A percentile compares a stretch with the other conserved stretches of the same genome.
phyloP scores from a whole-genome alignment of 2,797 vertebrate genomes.

The Paratrypauchen microcephalus region DNA sequence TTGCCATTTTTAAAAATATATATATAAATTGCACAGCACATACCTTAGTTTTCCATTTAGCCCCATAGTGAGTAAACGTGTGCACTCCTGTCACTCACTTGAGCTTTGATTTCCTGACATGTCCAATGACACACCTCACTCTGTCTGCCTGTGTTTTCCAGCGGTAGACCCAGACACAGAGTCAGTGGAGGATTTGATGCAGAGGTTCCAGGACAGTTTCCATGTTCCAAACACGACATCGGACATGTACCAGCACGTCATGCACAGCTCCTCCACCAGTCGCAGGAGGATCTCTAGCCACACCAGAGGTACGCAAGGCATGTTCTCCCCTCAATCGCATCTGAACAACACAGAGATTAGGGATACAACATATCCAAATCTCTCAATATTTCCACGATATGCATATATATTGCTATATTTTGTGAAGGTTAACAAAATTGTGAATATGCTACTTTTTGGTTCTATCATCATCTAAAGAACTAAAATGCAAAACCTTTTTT shows the following conservation, averaged over 20 bases:
- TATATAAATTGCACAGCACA: slow-evolving; percentile 28
- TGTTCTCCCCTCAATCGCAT: neutral
- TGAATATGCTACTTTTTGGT: too few species aligned
- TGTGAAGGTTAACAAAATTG: too few species aligned
- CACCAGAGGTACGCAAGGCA: slow-evolving; percentile 80
- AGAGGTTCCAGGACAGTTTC: slow-evolving; percentile 97
- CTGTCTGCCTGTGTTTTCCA: slow-evolving; percentile 61
- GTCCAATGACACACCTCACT: slow-evolving; percentile 38
- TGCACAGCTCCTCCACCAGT: slow-evolving; percentile 83
- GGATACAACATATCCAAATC: too few species aligned
- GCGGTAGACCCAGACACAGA: slow-evolving; percentile 86
- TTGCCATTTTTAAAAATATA: slow-evolving; percentile 14
- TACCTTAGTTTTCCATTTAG: slow-evolving; percentile 7
- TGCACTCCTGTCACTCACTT: neutral
- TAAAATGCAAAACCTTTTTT: too few species aligned
- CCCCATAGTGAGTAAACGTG: neutral
- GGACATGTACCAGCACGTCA: slow-evolving; percentile 90
- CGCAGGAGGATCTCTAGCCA: slow-evolving; percentile 85
- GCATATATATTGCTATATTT: too few species aligned
- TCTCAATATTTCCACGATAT: too few species aligned
- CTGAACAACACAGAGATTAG: neutral
- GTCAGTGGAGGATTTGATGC: slow-evolving; percentile 94
- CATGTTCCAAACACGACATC: slow-evolving; percentile 86
- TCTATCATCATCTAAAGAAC: too few species aligned
- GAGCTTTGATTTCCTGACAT: slow-evolving; percentile 23